phyloP scores from a whole-genome alignment of 2,113 vertebrate genomes.

The Silurus glanis region DNA sequence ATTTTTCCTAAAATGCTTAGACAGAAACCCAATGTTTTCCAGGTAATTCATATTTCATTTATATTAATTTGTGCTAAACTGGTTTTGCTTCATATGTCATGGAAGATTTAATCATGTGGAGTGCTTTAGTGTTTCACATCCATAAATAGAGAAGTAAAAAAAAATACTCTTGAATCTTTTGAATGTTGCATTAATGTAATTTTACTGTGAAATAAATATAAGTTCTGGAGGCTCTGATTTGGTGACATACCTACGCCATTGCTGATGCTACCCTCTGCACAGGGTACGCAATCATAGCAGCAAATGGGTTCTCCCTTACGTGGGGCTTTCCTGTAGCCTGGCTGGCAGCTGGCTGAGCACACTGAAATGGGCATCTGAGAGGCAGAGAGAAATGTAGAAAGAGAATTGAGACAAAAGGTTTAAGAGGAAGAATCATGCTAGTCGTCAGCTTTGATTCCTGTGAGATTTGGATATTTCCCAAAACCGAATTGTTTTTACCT shows the following conservation, averaged over 20 bases:
- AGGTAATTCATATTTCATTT: too few relatives aligned
- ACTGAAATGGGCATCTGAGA: conserved; percentile 46
- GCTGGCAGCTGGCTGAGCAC: conserved; percentile 64
- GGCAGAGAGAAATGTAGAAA: neutral
- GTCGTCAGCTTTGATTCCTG: neutral
- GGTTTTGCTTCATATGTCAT: neutral
- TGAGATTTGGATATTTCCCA: neutral
- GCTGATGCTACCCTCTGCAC: conserved; percentile 76
- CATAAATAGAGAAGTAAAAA: too few relatives aligned
- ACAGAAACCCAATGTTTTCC: neutral
- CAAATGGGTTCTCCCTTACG: conserved; percentile 73
- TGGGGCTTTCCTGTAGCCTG: conserved; percentile 72
- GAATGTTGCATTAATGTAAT: neutral
- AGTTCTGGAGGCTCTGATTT: neutral
- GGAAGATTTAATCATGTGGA: neutral
- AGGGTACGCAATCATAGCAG: conserved; percentile 78
- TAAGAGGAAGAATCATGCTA: too few relatives aligned
- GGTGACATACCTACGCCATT: conserved; percentile 69
- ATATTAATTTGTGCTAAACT: neutral
- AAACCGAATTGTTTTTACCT: conserved; percentile 47
- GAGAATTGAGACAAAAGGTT: neutral
- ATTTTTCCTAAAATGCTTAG: neutral
- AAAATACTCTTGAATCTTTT: too few relatives aligned
- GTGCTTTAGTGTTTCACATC: neutral
- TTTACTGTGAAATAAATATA: neutral